Conservation (phyloP, 2,113 vertebrate genomes). For the Datnioides undecimradiatus region DNA sequence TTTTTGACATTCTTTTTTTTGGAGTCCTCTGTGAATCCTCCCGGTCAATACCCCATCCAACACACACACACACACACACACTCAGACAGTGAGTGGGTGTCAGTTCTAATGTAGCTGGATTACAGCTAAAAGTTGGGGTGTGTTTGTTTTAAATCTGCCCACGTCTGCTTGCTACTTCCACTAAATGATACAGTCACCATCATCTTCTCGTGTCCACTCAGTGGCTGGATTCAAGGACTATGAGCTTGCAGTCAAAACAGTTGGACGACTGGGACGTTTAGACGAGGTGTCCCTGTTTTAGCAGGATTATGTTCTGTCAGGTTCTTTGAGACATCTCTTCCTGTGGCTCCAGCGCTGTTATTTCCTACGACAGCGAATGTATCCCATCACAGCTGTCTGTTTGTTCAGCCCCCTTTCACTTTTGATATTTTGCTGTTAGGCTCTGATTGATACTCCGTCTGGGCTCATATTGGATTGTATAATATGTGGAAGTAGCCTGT, state of each 20-base stretch:
- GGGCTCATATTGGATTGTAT: not conserved
- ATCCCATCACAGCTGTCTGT: not conserved
- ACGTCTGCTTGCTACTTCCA: not conserved
- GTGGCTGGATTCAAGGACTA: not conserved
- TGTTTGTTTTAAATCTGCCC: slow-evolving; percentile 32
- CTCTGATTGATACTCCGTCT: not conserved
- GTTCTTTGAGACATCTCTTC: not conserved
- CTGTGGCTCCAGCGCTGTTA: not conserved
- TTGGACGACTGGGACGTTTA: not conserved
- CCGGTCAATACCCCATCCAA: not conserved
- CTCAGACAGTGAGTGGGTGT: not conserved
- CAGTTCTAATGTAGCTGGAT: slow-evolving; percentile 29
- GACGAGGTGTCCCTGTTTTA: not conserved
- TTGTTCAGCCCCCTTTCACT: not conserved
- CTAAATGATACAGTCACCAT: not conserved
- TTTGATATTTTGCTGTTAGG: not conserved
- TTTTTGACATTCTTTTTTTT: slow-evolving; percentile 33
- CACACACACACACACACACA: not conserved
- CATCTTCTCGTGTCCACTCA: not conserved
- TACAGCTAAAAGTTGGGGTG: slow-evolving; percentile 25
- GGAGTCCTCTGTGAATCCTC: not conserved
- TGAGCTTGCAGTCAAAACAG: not conserved
- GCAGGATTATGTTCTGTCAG: not conserved
- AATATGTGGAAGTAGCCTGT: slow-evolving; percentile 21
- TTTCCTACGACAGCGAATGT: not conserved